Evolutionary conservation across 35 echinoderm and acorn worm species (phyloP), one percentile per base, ranked within the genome.

Genomic region (Heliocidaris erythrogramma): DNA sequence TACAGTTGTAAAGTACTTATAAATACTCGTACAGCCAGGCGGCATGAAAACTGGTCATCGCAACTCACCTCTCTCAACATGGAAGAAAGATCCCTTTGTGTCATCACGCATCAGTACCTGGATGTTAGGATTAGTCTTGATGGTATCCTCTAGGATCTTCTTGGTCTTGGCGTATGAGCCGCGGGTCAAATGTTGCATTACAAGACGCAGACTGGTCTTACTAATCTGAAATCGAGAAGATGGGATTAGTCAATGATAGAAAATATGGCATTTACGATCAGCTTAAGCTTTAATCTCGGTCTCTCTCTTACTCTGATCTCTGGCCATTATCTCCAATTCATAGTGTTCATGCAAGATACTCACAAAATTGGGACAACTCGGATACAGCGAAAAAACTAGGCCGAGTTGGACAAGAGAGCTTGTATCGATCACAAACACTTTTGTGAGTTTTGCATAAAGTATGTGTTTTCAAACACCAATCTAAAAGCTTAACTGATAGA

Each of bases 151-250:
- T 27, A 92, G 21, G 49, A 59, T n/a, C 49, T 92, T 92, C 91
- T 59, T 49, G 17, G 91, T 92, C 91, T 92, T 92, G n/a, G 49
- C 91, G 30, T 92, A 56, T 0, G 31, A 92, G 91, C 18, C 47
- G 16, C 21, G 10, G 49, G 21, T 21, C 48, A 92, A 0, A 18
- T 47, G 13, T 13, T 92, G 48, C 91, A 92, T 52, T 49, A 92
- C 91, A 32, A 92, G n/a, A 18, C 49, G 4, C 16, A 59, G 49
- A 30, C 49, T 92, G 49, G 91, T 59, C n/a, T 59, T 21, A 49
- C 91, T 56, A 16, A 92, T 52, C 91, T 92, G 91, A 16, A 89
- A 89, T 89, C 9, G 32, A 92, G 47, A 92, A 21, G 90, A 92
- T 16, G 13, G 48, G 85, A 87, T 42, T 42, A 42, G 35, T 42